Conservation (phyloP, 1,140 invertebrate species). For the Psix sp. region DNA sequence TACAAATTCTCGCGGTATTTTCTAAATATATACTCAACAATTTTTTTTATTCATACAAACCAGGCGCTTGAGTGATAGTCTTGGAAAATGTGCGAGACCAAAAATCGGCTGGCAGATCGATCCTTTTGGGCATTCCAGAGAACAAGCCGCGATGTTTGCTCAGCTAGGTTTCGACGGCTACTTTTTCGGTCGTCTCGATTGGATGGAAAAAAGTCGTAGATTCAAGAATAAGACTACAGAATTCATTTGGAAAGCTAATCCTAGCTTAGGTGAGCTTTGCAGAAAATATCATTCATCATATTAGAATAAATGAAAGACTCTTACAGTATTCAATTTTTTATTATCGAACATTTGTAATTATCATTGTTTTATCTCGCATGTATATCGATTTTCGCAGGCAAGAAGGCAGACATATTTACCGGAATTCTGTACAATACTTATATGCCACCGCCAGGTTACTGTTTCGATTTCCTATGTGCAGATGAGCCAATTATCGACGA, state of each 20-base stretch:
- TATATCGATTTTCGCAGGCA: conserved; percentile 73
- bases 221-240: conserved; percentile 83
- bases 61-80: conserved; percentile 86
- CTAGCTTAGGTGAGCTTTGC: conserved; percentile 82
- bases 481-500: conserved; percentile 91
- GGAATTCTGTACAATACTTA: conserved; percentile 87
- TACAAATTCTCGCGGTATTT: background rate
- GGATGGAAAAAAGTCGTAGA: conserved; percentile 86
- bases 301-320: too few relatives aligned
- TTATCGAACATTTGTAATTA: too few relatives aligned
- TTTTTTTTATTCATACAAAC: background rate
- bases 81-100: conserved; percentile 89
- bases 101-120: conserved; percentile 95
- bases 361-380: too few relatives aligned
- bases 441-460: conserved; percentile 89
- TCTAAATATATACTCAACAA: background rate
- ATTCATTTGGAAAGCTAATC: conserved; percentile 90
- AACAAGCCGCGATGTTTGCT: conserved; percentile 91
- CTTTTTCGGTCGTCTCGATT: conserved; percentile 92
- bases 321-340: too few relatives aligned
- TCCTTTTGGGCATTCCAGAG: conserved; percentile 93
- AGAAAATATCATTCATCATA: too few relatives aligned
- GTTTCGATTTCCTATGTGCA: conserved; percentile 89
- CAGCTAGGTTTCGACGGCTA: conserved; percentile 91
- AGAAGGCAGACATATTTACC: conserved; percentile 82